A percentile compares a stretch with the other conserved stretches of the same genome.
Conservation (phyloP, 2,888 invertebrate species). For the Erannis defoliaria region DNA sequence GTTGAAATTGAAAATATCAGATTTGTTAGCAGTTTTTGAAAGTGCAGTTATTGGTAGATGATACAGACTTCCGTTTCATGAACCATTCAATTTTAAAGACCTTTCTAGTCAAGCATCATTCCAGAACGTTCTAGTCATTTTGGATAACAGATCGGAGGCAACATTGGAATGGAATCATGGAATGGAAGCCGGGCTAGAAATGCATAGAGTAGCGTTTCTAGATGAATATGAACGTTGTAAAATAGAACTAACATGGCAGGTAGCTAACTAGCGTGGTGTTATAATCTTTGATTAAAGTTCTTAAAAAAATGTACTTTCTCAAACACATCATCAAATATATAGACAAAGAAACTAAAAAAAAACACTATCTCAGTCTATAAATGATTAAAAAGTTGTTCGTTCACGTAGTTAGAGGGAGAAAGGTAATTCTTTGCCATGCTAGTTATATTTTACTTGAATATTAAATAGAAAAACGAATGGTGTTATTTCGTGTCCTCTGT, state of each 20-base stretch:
- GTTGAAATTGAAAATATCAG: constrained; percentile 68
- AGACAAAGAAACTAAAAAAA: not conserved
- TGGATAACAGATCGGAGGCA: constrained; percentile 21
- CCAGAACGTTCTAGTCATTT: constrained; percentile 42
- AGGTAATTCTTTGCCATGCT: not conserved
- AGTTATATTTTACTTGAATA: constrained; percentile 11
- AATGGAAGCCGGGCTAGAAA: constrained; percentile 38
- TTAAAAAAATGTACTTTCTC: not conserved
- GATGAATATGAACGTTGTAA: constrained; percentile 14
- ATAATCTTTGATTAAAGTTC: not conserved
- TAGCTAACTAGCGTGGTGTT: not conserved
- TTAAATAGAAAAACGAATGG: constrained; percentile 13
- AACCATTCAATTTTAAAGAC: constrained; percentile 33
- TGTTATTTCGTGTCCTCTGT: constrained; percentile 51
- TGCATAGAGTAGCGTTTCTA: constrained; percentile 22
- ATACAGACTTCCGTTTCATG: constrained; percentile 37
- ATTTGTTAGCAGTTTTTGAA: constrained; percentile 61
- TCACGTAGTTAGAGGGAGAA: not conserved
- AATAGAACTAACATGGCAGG: constrained; percentile 11
- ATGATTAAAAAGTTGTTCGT: not conserved
- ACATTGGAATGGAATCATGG: constrained; percentile 37
- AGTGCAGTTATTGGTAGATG: constrained; percentile 25
- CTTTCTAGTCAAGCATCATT: constrained; percentile 41
- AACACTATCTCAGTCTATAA: not conserved
- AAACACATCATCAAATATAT: not conserved